Percentiles rank a stretch among this genome's conserved stretches.
These are phyloP conservation scores for Amblyjoppa proteus DNA, from an alignment of 2,888 invertebrate genomes.

Conservation along the genomic window DNA sequence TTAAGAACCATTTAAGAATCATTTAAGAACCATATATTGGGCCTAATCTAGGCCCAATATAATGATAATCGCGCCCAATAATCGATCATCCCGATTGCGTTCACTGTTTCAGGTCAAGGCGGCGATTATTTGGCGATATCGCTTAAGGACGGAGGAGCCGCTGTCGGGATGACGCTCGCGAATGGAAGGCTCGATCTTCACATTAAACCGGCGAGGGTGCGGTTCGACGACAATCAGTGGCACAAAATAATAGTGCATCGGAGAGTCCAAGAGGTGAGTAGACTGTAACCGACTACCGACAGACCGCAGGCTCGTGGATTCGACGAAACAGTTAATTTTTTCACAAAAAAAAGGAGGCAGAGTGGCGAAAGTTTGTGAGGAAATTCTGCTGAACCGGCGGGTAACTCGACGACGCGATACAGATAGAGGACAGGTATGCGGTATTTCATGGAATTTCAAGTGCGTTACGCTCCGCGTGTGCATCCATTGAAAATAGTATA, in stretches of 20 bases:
- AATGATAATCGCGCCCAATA: not conserved
- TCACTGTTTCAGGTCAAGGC: constrained; percentile 90
- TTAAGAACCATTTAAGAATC: not conserved
- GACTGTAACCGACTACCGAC: not conserved
- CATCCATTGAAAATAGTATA: constrained; percentile 6
- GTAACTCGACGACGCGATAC: not conserved
- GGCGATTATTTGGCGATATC: constrained; percentile 96
- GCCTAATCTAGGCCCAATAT: no score
- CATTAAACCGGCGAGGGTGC: constrained; percentile 94
- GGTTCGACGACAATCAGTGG: constrained; percentile 99
- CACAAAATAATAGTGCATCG: constrained; percentile 96
- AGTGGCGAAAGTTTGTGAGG: not conserved
- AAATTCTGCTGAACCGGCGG: not conserved
- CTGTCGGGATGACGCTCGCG: constrained; percentile 95
- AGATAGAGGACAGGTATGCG: not conserved
- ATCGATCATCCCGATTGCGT: not conserved
- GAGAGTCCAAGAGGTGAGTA: constrained; percentile 94
- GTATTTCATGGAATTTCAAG: constrained; percentile 1
- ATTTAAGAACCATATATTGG: no score
- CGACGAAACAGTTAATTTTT: constrained; percentile 38
- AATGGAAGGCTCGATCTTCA: constrained; percentile 96
- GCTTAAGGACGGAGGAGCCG: constrained; percentile 94
- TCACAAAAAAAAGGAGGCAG: not conserved
- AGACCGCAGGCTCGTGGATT: not conserved
- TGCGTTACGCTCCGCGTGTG: not conserved